Percentiles rank a stretch among this genome's conserved stretches.
These are phyloP conservation scores for Abscondita cerata DNA, from an alignment of 2,888 invertebrate species.

Conservation along the genomic window DNA sequence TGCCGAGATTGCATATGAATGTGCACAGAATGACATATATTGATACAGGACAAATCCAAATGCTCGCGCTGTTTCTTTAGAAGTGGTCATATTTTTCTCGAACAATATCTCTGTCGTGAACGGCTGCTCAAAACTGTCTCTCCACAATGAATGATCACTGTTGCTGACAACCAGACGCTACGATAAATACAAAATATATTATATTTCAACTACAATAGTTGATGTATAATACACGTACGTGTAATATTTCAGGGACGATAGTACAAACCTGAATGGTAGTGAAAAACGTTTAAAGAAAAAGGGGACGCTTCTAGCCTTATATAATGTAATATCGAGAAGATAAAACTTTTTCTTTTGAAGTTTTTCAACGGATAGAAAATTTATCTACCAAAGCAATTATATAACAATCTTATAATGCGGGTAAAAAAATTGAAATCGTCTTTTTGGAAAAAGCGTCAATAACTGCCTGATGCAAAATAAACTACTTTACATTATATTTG, in stretches of 20 bases:
- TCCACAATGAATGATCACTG: constrained; percentile 53
- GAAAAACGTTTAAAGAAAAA: constrained; percentile 11
- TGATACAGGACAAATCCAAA: constrained; percentile 37
- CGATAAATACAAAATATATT: constrained; percentile 53
- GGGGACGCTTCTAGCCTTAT: constrained; percentile 12
- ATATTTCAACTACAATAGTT: constrained; percentile 46
- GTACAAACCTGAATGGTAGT: constrained; percentile 26
- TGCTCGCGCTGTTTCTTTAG: constrained; percentile 35
- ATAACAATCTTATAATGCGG: no score
- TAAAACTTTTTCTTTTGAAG: neutral
- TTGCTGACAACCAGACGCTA: constrained; percentile 51
- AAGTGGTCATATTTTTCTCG: constrained; percentile 43
- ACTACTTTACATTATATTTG: no score
- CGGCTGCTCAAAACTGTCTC: constrained; percentile 46
- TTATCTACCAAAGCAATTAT: no score
- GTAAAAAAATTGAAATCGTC: no score
- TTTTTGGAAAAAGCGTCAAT: no score
- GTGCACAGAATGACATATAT: constrained; percentile 37
- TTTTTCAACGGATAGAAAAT: neutral
- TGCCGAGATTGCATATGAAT: constrained; percentile 38
- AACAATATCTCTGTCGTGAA: constrained; percentile 47
- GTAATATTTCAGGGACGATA: constrained; percentile 43
- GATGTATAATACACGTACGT: constrained; percentile 46
- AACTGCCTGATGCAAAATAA: no score
- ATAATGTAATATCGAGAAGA: constrained; percentile 8